Percentiles rank a stretch among this genome's conserved stretches.
phyloP scores from a whole-genome alignment of 2,797 vertebrate genomes.

The Danio aesculapii region DNA sequence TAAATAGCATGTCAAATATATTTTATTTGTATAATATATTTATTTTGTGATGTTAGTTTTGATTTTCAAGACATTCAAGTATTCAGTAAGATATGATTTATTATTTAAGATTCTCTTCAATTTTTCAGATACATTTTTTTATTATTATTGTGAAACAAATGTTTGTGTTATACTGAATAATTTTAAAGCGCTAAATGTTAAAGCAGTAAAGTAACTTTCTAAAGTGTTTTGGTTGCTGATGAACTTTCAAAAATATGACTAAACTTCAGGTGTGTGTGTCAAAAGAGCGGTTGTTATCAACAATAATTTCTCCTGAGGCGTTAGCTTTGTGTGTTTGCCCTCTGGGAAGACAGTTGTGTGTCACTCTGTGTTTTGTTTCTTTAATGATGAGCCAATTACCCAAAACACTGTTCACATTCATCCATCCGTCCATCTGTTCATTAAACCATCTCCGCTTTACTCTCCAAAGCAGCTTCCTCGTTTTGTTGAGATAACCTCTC shows the following conservation, averaged over 20 bases:
- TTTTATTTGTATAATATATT: too few species aligned
- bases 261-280: neutral
- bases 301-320: conserved; percentile 44
- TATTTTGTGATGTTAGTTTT: too few species aligned
- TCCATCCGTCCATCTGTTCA: conserved; percentile 7
- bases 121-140: too few species aligned
- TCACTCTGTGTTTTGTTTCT: conserved; percentile 52
- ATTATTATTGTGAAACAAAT: too few species aligned
- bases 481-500: conserved; percentile 13
- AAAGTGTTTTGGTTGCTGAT: neutral
- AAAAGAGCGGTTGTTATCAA: conserved; percentile 47
- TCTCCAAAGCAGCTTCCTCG: neutral
- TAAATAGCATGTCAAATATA: too few species aligned
- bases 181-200: too few species aligned
- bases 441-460: neutral
- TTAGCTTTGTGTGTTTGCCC: conserved; percentile 34
- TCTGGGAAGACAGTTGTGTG: conserved; percentile 36
- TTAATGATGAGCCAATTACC: conserved; percentile 60
- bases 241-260: neutral
- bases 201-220: too few species aligned
- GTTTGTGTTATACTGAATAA: too few species aligned
- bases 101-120: too few species aligned
- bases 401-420: conserved; percentile 56
- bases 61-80: too few species aligned
- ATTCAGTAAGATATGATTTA: too few species aligned